These are phyloP conservation scores for Allygus modestus DNA, from an alignment of 2,888 invertebrate genomes.

Conservation along the genomic window DNA sequence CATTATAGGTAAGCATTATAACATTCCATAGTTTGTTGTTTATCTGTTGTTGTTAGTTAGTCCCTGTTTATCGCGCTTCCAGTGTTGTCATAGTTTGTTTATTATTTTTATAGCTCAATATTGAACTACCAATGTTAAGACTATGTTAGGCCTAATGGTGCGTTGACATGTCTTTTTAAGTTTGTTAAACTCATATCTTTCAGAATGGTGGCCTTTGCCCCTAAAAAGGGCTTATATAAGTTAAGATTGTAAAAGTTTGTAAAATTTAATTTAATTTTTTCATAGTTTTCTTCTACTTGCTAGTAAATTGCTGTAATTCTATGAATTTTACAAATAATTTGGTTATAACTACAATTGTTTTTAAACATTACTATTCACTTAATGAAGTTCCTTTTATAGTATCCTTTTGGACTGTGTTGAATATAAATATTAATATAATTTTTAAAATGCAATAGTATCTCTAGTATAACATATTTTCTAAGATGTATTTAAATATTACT, in stretches of 20 bases:
- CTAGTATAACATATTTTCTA: conserved; percentile 48
- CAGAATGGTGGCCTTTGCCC: conserved; percentile 63
- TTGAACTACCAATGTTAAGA: conserved; percentile 40
- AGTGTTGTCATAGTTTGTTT: conserved; percentile 46
- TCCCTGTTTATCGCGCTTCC: conserved; percentile 48
- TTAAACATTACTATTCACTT: neutral
- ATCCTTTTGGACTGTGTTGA: conserved; percentile 39
- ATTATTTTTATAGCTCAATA: conserved; percentile 30
- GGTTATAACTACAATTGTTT: neutral
- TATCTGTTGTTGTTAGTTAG: conserved; percentile 48
- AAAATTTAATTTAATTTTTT: neutral
- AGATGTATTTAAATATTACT: conserved; percentile 23
- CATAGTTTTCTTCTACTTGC: neutral
- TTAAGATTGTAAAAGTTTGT: neutral
- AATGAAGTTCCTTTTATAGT: conserved; percentile 49
- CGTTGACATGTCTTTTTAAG: conserved; percentile 45
- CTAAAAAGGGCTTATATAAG: conserved; percentile 36
- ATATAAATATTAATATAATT: conserved; percentile 14
- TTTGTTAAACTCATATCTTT: conserved; percentile 61
- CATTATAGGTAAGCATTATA: conserved; percentile 28
- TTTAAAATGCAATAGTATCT: conserved; percentile 47
- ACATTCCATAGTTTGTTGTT: conserved; percentile 57
- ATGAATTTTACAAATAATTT: conserved; percentile 7
- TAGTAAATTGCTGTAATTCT: neutral
- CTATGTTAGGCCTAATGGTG: conserved; percentile 44